A percentile compares a stretch with the other conserved stretches of the same genome.
phyloP scores from a whole-genome alignment of 2,797 vertebrate genomes.

The Setipinna tenuifilis region DNA sequence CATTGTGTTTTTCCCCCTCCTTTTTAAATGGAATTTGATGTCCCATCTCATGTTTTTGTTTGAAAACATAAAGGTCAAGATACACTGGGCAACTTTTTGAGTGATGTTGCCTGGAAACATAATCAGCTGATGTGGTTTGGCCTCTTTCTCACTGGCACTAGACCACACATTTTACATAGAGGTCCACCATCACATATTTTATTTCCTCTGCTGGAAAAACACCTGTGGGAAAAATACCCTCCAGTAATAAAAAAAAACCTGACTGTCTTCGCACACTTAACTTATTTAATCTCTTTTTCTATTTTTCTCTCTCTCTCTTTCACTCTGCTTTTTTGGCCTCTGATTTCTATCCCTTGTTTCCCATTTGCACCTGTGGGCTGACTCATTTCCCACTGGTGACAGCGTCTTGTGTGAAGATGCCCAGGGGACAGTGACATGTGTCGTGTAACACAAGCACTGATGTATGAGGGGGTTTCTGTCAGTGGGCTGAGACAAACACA shows the following conservation, averaged over 20 bases:
- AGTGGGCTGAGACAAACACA: not conserved
- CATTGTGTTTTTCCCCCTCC: no score
- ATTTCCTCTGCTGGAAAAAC: not conserved
- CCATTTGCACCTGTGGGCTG: not conserved
- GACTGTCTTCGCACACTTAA: not conserved
- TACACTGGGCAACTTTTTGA: no score
- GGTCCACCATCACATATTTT: not conserved
- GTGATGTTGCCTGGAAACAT: no score
- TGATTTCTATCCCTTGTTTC: not conserved
- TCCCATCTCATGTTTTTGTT: no score
- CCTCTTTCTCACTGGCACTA: no score
- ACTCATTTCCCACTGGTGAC: not conserved
- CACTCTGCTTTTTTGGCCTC: not conserved
- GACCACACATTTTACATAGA: no score
- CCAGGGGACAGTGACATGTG: not conserved
- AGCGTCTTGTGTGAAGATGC: not conserved
- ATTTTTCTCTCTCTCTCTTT: not conserved
- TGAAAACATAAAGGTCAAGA: no score
- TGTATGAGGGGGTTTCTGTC: constrained; percentile 8
- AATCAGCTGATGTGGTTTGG: no score
- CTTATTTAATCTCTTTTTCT: not conserved
- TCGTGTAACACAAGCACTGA: constrained; percentile 3
- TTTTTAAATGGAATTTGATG: no score
- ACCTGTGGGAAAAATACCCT: not conserved
- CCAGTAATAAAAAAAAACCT: no score